Evolutionary conservation across 2,797 vertebrate genomes (phyloP), one percentile per base, ranked within the genome.

Genomic region (Dicrostonyx torquatus): DNA sequence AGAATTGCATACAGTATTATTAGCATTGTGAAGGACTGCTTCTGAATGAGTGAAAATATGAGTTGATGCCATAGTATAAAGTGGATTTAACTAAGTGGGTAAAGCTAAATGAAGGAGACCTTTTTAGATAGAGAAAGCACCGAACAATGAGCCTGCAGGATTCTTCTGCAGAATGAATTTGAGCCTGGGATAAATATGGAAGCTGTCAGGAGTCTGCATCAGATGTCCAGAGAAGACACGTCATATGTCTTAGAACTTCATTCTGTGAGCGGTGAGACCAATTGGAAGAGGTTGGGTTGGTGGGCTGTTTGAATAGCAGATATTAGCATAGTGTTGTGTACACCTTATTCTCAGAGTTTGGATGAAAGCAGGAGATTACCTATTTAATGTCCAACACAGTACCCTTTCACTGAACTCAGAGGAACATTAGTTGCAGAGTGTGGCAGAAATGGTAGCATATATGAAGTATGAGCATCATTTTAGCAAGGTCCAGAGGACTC

Each of bases 1-100:
- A 14, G n/a, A 78, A 84, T 83, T 89, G 29, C 48, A 93, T 48
- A 87, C 26, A 78, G 29, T 86, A 14, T 70, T 83, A 87, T 78
- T 72, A 73, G 22, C 55, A 78, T 73, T 78, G 68, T 60, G 91
- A 96, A 91, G 14, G 8, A 12, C 48, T 86, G 72, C 53, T 93
- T 96, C 37, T 66, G 60, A 95, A 88, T 29, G n/a, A 90, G 55
- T 43, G 66, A 37, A 88, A 84, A 80, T 90, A 50, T 83, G 84
- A 83, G n/a, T 76, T 77, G 53, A 77, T 70, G 76, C 18, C 26
- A 64, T 94, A 84, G 40, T 34, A 72, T 10, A 66, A n/a, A 22
- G 58, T 88, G 60, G 29, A 95, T 90, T 92, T 89, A 77, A 37
- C 55, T 87, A 90, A 87, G 72, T 43, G 18, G 9, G 31, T 24